Evolutionary conservation across 2,888 invertebrate species (phyloP), one percentile per base, ranked within the genome.

Genomic region (Xylocampa areola): DNA sequence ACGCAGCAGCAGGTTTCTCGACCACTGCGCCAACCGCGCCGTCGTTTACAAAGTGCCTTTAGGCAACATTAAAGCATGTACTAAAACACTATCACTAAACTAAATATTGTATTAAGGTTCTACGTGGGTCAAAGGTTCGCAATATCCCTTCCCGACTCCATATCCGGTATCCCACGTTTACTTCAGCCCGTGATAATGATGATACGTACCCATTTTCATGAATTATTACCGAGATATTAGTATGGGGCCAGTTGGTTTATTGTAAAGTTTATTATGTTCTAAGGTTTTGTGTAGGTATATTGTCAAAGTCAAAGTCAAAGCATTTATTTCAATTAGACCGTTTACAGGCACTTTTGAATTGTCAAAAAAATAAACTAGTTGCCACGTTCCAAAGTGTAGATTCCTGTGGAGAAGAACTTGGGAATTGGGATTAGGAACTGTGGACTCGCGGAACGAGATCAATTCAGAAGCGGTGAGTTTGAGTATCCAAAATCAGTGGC

Each of bases 161-260:
- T 60, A 66, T 63, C 59, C 67, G 67, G 54, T 69, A 55, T 50
- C 60, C 53, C 41, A 29, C 57, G 67, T 55, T 69, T 66, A 73
- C 66, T 52, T 44, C 60, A 63, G 32, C 36, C 53, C 14, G 45
- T 61, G 59, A 69, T 77, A 74, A 73, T 73, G 54, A 57, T 63
- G 67, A 8, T 45, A 43, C 37, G 49, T 45, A 68, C 49, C 52
- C 57, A 60, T 54, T 62, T 10, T 14, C 2, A 52, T 67, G 69
- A 76, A 73, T 76, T 76, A 68, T 73, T 71, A 66, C 72, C 55
- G n/a, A 23, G 14, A 16, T 44, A 44, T 23, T 35, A 35, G 35
- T 39, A 5, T 27, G 45, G 23, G 71, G 39, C 29, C 44, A 37
- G 19, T 53, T 53, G 10, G 13, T n/a, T 16, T 48, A 29, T 49